Evolutionary conservation across 2,113 vertebrate genomes (phyloP).

Genomic region (Apodemus sylvaticus): DNA sequence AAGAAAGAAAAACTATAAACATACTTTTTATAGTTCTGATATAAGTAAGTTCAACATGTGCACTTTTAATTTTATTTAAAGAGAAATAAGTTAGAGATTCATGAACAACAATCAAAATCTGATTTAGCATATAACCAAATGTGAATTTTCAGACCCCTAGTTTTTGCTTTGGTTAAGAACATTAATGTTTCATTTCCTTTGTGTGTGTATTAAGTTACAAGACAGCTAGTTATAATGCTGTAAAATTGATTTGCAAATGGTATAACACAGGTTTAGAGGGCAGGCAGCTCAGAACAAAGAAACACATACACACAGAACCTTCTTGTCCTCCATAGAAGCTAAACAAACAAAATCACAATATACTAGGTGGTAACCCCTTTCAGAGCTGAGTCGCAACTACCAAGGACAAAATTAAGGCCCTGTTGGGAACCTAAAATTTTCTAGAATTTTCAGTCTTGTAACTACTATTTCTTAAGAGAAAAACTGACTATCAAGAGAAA

Average conservation of each 20-base stretch:
- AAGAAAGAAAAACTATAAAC: not conserved
- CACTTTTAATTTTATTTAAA: slow-evolving; percentile 46
- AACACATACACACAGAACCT: not conserved
- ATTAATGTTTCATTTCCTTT: not conserved
- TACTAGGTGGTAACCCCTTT: not conserved
- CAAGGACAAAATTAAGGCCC: slow-evolving; percentile 12
- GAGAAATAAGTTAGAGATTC: not conserved
- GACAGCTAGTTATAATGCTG: not conserved
- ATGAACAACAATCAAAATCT: slow-evolving; percentile 15
- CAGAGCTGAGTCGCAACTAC: not conserved
- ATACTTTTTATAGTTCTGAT: not conserved
- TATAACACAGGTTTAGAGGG: not conserved
- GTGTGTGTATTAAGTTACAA: not conserved
- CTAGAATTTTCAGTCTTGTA: not conserved
- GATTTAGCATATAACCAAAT: not conserved
- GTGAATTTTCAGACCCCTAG: not conserved
- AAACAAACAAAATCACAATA: not conserved
- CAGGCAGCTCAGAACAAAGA: not conserved
- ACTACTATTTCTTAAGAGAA: not conserved
- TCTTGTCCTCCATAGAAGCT: not conserved
- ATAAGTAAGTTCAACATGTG: slow-evolving; percentile 1
- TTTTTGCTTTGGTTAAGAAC: slow-evolving; percentile 46
- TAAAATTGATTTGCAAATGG: not conserved
- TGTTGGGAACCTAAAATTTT: not conserved
- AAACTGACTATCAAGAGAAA: not conserved